These are phyloP conservation scores for Leptinotarsa juncta DNA, from an alignment of 2,888 invertebrate species.

Conservation along the genomic window DNA sequence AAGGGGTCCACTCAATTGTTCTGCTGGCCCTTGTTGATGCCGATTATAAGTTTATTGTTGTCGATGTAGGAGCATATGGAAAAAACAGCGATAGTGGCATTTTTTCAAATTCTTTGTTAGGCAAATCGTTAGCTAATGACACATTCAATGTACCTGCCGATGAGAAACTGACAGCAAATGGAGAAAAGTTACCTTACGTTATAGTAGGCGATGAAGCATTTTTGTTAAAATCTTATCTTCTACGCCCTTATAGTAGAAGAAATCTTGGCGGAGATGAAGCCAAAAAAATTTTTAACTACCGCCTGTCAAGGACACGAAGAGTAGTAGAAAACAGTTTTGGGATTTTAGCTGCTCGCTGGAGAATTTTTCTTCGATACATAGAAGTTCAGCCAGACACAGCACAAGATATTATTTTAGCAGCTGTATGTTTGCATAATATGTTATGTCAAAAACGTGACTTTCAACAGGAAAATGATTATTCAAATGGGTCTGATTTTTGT, in stretches of 20 bases:
- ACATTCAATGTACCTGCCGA: slow-evolving; percentile 35
- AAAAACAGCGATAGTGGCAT: slow-evolving; percentile 50
- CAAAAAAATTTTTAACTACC: slow-evolving; percentile 36
- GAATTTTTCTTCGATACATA: slow-evolving; percentile 4
- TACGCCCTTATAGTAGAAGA: slow-evolving; percentile 39
- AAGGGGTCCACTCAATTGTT: slow-evolving; percentile 41
- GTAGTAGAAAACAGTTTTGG: slow-evolving; percentile 39
- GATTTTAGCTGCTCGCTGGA: slow-evolving; percentile 25
- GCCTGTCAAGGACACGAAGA: slow-evolving; percentile 32
- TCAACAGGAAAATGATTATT: slow-evolving; percentile 30
- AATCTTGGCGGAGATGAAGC: slow-evolving; percentile 30
- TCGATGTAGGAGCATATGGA: slow-evolving; percentile 50
- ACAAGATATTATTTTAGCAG: slow-evolving; percentile 24
- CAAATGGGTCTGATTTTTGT: slow-evolving; percentile 4
- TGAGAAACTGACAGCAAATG: slow-evolving; percentile 28
- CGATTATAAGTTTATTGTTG: slow-evolving; percentile 46
- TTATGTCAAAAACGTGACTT: slow-evolving; percentile 33
- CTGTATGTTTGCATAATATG: slow-evolving; percentile 37
- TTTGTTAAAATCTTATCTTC: slow-evolving; percentile 35
- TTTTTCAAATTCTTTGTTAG: slow-evolving; percentile 40
- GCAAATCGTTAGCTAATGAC: slow-evolving; percentile 29
- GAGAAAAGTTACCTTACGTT: slow-evolving; percentile 33
- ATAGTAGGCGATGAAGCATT: slow-evolving; percentile 40
- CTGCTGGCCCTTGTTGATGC: slow-evolving; percentile 48
- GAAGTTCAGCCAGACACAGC: slow-evolving; percentile 36